Base-by-base conservation (phyloP, 2,113 vertebrate genomes). In the Sorex araneus region DNA sequence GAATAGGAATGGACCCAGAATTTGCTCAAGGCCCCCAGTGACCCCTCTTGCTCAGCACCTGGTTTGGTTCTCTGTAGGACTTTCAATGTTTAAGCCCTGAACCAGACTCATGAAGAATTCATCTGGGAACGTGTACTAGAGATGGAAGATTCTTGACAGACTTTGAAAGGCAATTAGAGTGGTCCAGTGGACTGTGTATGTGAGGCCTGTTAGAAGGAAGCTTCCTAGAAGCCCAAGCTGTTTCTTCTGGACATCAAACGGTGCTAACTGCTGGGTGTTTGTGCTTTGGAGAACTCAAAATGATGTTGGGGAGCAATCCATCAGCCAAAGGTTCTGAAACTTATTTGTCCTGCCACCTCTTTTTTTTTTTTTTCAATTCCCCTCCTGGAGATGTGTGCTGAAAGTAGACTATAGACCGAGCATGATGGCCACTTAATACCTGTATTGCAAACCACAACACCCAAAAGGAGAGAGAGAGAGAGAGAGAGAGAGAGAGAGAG, bases 201-300 rank as follows among this genome's bases (percentile, higher is more conserved):
- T 3, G 16, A 80, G 43, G 16, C 71, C 40, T 81, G 84, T 89
- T 76, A 70, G 47, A 69, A 36, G 8, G 5, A 92, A 92, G n/a
- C 4, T 23, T 82, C 67, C 73, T 85, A 30, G 23, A 90, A 77
- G 67, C 73, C 3, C 50, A 40, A 2, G 50, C 6, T 73, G 6
- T 87, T 80, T 81, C 23, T 71, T 73, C n/a, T 66, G 82, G n/a
- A 36, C 45, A 12, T 8, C 64, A 66, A 66, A 66, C 64, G 7
- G 28, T 19, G 64, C 64, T 30, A 66, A 4, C 40, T 40, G 28
- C 60, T 36, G 25, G 19, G 1, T 47, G 27, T 19, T 57, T 82
- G 23, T 28, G 45, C 70, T 95, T 73, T 34, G 30, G 75, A 69
- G 40, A 92, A 71, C 57, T 50, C 47, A 45, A 81, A 64, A 60